Conservation (phyloP, 2,888 invertebrate genomes). For the Xylocampa areola region DNA sequence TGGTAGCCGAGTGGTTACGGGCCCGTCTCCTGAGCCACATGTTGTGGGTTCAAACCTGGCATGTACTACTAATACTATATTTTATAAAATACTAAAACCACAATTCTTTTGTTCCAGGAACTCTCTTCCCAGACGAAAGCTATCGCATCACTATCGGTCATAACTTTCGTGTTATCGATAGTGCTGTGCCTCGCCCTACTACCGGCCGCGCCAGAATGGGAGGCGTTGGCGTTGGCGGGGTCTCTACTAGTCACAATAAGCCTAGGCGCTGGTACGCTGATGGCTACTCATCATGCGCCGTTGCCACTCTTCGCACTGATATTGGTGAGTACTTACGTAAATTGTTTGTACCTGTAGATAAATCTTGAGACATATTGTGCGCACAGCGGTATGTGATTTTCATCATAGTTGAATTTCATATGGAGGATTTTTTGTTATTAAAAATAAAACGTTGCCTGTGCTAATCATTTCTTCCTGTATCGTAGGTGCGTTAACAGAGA, state of each 20-base stretch:
- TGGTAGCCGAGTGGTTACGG: too few species aligned
- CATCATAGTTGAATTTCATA: too few species aligned
- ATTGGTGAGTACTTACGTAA: constrained; percentile 84
- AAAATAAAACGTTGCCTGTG: too few species aligned
- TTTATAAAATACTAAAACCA: neutral
- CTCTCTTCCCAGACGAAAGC: constrained; percentile 81
- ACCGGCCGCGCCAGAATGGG: constrained; percentile 90
- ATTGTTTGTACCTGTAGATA: too few species aligned
- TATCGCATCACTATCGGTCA: constrained; percentile 87
- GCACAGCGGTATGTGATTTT: too few species aligned
- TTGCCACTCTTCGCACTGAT: constrained; percentile 94
- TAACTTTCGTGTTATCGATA: constrained; percentile 84
- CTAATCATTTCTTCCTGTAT: too few species aligned
- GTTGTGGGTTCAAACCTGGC: too few species aligned
- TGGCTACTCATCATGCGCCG: constrained; percentile 91
- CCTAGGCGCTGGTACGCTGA: constrained; percentile 90
- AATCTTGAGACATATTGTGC: too few species aligned
- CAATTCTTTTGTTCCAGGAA: constrained; percentile 83
- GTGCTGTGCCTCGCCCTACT: constrained; percentile 88
- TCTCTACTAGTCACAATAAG: constrained; percentile 90
- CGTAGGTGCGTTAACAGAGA: too few species aligned
- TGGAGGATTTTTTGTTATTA: too few species aligned
- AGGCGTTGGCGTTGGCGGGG: constrained; percentile 90
- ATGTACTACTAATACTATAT: too few species aligned
- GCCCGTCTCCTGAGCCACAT: too few species aligned